A percentile compares a stretch with the other conserved stretches of the same genome.
These are phyloP conservation scores for Gadus chalcogrammus DNA, from an alignment of 2,113 vertebrate genomes.

Conservation along the genomic window DNA sequence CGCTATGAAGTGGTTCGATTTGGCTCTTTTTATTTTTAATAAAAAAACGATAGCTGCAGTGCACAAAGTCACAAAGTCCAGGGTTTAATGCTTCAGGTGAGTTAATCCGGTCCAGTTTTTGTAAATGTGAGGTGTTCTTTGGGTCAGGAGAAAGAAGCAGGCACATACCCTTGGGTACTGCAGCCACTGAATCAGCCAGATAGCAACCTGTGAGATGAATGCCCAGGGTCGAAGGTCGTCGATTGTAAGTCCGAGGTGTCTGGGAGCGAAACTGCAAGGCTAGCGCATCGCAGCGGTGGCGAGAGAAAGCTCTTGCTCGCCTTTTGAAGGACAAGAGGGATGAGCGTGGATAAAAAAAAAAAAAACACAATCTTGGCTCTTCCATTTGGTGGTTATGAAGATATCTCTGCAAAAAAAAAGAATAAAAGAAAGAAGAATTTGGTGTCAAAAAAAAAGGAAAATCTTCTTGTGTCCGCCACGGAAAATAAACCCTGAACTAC, in stretches of 20 bases:
- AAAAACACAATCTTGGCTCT: conserved; percentile 23
- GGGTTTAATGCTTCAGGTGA: no score
- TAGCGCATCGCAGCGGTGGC: conserved; percentile 25
- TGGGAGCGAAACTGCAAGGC: conserved; percentile 40
- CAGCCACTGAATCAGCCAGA: conserved; percentile 45
- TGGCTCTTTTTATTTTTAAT: no score
- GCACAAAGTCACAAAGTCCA: no score
- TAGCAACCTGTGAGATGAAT: conserved; percentile 51
- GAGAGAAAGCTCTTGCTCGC: conserved; percentile 2
- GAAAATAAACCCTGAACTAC: conserved; percentile 1
- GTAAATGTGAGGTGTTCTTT: no score
- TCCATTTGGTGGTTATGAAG: conserved; percentile 20
- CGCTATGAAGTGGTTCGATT: no score
- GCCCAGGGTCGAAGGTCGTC: conserved; percentile 49
- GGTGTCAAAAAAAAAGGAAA: conserved; percentile 14
- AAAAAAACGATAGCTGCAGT: no score
- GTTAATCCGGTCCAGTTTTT: no score
- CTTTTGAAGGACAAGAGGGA: conserved; percentile 25
- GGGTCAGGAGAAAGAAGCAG: neutral
- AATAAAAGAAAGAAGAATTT: conserved; percentile 8
- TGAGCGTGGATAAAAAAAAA: neutral
- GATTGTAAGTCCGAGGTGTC: conserved; percentile 30
- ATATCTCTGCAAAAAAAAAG: conserved; percentile 6
- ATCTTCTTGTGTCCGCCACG: conserved; percentile 11
- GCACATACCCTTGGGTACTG: conserved; percentile 34